Conservation (phyloP, 2,113 vertebrate species). For the Brachyhypopomus occidentalis region DNA sequence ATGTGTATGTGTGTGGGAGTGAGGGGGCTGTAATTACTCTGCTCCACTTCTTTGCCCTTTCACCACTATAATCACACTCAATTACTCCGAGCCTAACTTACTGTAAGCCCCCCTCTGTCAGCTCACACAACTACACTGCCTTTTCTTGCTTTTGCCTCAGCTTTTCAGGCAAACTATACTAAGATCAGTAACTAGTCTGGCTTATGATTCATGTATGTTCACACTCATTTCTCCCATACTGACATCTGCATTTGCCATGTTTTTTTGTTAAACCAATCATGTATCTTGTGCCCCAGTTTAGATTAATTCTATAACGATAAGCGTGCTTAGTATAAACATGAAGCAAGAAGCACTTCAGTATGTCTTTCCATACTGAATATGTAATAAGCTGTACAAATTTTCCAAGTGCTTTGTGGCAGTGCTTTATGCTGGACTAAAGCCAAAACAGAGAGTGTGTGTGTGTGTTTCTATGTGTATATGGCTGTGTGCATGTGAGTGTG, state of each 20-base stretch:
- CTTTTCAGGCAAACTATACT: background rate
- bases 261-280: background rate
- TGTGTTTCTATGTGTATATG: background rate
- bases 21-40: conserved; percentile 43
- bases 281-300: background rate
- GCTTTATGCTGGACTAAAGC: background rate
- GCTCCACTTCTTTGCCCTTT: conserved; percentile 41
- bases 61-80: conserved; percentile 46
- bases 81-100: conserved; percentile 18
- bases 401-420: conserved; percentile 14
- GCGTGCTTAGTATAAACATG: conserved; percentile 13
- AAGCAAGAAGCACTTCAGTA: background rate
- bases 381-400: conserved; percentile 7
- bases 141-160: background rate
- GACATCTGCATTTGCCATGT: background rate
- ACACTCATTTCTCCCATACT: background rate
- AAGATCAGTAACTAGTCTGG: background rate
- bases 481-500: background rate
- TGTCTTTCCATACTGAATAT: conserved; percentile 7
- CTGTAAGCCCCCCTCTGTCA: conserved; percentile 9
- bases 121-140: background rate
- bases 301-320: background rate
- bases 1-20: conserved; percentile 37
- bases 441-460: background rate
- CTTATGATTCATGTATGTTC: background rate